Evolutionary conservation across 1,140 invertebrate genomes (phyloP).

Genomic region (Harpegnathos saltator): DNA sequence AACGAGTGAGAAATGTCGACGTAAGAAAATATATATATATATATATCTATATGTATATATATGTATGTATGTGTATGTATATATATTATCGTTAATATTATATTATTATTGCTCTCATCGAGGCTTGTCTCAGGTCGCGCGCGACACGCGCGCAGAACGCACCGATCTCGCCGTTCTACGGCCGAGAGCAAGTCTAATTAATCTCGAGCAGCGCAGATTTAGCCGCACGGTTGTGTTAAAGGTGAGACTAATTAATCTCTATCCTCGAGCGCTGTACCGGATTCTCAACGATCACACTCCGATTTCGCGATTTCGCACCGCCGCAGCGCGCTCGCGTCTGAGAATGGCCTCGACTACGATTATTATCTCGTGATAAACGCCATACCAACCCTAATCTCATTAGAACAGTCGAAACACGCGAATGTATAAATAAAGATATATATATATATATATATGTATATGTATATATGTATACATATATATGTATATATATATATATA

Average conservation of each 20-base stretch:
- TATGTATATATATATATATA: constrained; percentile 4
- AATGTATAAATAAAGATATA: constrained; percentile 47
- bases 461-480: constrained; percentile 23
- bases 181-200: no score
- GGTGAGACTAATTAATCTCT: not conserved
- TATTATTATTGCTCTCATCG: constrained; percentile 49
- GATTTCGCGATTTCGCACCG: not conserved
- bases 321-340: not conserved
- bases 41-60: constrained; percentile 25
- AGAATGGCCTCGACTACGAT: constrained; percentile 36
- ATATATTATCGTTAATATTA: constrained; percentile 41
- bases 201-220: no score
- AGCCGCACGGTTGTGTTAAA: no score
- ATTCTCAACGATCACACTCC: constrained; percentile 8
- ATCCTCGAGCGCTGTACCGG: not conserved
- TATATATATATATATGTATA: not conserved
- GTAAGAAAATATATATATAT: constrained; percentile 63
- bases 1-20: constrained; percentile 53
- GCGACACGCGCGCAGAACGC: not conserved
- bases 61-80: not conserved
- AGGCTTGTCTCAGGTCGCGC: constrained; percentile 29
- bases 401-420: constrained; percentile 46
- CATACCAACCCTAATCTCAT: constrained; percentile 43
- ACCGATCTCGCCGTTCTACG: no score
- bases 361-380: constrained; percentile 31